Evolutionary conservation across 2,888 invertebrate genomes (phyloP), one percentile per base, ranked within the genome.

Genomic region (Sesia bembeciformis): DNA sequence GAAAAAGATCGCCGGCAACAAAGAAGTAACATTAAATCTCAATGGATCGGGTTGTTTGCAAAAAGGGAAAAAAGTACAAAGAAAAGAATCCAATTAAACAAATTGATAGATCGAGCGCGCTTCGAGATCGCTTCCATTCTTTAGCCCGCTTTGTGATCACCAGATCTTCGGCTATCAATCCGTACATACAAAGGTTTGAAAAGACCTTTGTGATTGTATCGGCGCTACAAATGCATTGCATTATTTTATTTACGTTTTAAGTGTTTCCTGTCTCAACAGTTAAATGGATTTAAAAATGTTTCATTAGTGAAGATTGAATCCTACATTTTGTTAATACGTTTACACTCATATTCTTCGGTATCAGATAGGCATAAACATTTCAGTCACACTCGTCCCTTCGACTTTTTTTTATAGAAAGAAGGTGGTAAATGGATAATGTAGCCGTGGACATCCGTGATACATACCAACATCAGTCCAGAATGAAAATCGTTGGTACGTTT

Each of bases 71-170:
- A 80, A 78, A 74, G 72, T 71, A 75, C 77, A 84, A 81, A 83
- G 82, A 73, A 75, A 76, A 72, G 79, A 83, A 83, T 84, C 78
- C 83, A 84, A 84, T 84, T 84, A 84, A 84, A 84, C 81, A 81
- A 84, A 84, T 84, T 84, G 84, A 83, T 82, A 77, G 84, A 83
- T 84, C 74, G 75, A 50, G 66, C 70, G 58, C 63, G 64, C 73
- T 70, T 61, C 61, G 62, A 62, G 68, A 72, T 72, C 66, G 67
- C 56, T 61, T 56, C 63, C 66, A 66, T 72, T 76, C 71, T 70
- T 72, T 57, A 63, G 60, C 62, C 63, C 68, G 74, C 79, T 84
- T 85, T 86, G 84, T 81, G 81, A 84, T 78, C 70, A 70, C 65
- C 70, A 72, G 72, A 81, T 84, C 82, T 77, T 75, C 64, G 65